Base-by-base conservation (phyloP, 2,113 vertebrate genomes). In the Garra rufa region DNA sequence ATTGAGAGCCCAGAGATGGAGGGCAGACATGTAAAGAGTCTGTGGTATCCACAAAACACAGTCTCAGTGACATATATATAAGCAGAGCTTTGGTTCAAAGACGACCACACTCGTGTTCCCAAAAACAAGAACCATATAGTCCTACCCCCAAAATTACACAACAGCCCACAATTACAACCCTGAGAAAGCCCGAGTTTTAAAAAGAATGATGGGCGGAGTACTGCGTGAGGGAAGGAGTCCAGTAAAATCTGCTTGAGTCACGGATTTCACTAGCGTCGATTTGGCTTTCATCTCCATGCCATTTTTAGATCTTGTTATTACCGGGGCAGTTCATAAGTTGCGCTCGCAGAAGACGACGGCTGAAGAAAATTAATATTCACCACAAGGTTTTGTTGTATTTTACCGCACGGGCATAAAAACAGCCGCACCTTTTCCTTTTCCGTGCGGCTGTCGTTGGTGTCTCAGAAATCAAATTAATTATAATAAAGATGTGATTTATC, bases 151-250 rank as follows among this genome's bases (percentile, higher is more conserved):
- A 88, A 91, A 92, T 84, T 87, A 85, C 67, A 88, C 63, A 80
- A 88, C 83, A 69, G 86, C 84, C 92, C 91, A 86, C 89, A 91
- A 91, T 93, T 92, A 92, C 89, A 94, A 63, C 85, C 75, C 85
- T 89, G 59, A 80, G 57, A 83, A 83, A 74, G 83, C 73, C 70
- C 2, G 78, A 50, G 83, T 11, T 85, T 88, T 74, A 82, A 83
- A 87, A 74, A 61, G 52, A 77, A 86, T 80, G 71, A 85, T 48
- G 81, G 61, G 87, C 57, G 83, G 83, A 82, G 87, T 85, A 69
- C n/a, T 38, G 38, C 26, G 44, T 86, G 50, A 74, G 48, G 84
- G 88, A 91, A 85, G 79, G 83, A 85, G 79, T 91, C 71, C 76
- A 77, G 90, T 86, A 61, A 91, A 89, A 88, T 82, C 75, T 86